Base-by-base conservation (phyloP, 2,888 invertebrate genomes). In the Coleophora deauratella region DNA sequence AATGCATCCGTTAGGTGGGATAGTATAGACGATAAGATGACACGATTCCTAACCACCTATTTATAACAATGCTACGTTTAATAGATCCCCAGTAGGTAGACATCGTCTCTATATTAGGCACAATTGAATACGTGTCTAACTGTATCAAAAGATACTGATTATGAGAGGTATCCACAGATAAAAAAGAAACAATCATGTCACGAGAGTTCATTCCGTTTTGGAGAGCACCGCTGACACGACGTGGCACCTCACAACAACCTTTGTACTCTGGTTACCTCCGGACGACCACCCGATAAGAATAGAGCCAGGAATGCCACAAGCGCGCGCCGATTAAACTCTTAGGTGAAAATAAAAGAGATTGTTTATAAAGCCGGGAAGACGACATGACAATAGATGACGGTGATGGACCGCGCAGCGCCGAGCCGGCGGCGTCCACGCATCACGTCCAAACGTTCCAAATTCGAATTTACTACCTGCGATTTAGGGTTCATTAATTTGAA, bases 271-370 rank as follows among this genome's bases (percentile, higher is more conserved):
- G 76, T 81, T 79, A 76, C 71, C 64, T 70, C 63, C 60, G 60
- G 62, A 66, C 77, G 80, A 84, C 80, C 80, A 81, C 81, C 81
- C 79, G 77, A 81, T 73, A 77, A 78, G 76, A 80, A 80, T 78
- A 74, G 71, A 64, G 58, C 67, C 66, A 73, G 72, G 72, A 72
- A 82, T 82, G 79, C 79, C 73, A 70, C 69, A 61, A 79, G 74
- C 75, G 72, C 73, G 74, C 73, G 73, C 75, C 79, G 81, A 81
- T 81, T 81, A 80, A 76, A 80, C 75, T 77, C 62, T 67, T 79
- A 75, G 76, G 75, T 80, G 75, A 81, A 84, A 85, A 84, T 82
- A 85, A 84, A 85, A 77, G 74, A 84, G 75, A 79, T 79, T 82
- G 81, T 81, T 81, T 82, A 82, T 80, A 79, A 81, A 78, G 76